Percentiles rank a stretch among this genome's conserved stretches.
These are phyloP conservation scores for Chloroclystis v-ata DNA, from an alignment of 2,888 invertebrate genomes.

Conservation along the genomic window DNA sequence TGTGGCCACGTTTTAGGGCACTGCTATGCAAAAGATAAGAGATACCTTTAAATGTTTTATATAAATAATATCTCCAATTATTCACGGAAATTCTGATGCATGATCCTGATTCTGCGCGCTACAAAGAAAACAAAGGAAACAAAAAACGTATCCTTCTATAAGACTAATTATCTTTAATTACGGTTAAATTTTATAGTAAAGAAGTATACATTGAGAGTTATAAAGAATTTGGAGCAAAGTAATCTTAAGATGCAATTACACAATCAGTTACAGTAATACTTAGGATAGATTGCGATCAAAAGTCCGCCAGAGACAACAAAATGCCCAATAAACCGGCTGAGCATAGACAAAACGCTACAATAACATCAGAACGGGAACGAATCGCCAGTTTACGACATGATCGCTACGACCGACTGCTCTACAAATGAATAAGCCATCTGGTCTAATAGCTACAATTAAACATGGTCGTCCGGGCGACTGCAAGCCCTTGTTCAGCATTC, in stretches of 20 bases:
- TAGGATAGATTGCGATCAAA: constrained; percentile 51
- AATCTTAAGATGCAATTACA: constrained; percentile 7
- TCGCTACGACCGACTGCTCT: constrained; percentile 75
- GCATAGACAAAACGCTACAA: constrained; percentile 78
- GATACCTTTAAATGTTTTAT: constrained; percentile 13
- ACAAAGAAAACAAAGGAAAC: no score
- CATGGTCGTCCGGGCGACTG: constrained; percentile 59
- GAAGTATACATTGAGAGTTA: neutral
- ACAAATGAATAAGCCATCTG: constrained; percentile 79
- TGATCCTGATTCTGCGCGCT: constrained; percentile 5
- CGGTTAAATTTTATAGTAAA: no score
- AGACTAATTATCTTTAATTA: no score
- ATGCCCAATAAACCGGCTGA: constrained; percentile 71
- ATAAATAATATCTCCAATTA: constrained; percentile 14
- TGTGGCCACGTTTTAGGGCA: constrained; percentile 19
- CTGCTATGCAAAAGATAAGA: constrained; percentile 22
- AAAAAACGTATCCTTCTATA: no score
- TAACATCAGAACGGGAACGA: constrained; percentile 77
- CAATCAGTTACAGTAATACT: constrained; percentile 35
- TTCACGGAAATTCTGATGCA: constrained; percentile 10
- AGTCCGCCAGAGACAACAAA: constrained; percentile 67
- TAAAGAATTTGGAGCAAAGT: neutral
- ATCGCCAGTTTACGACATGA: constrained; percentile 76
- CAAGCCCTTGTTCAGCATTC: constrained; percentile 54
- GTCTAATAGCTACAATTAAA: constrained; percentile 77